phyloP scores from a whole-genome alignment of 2,888 invertebrate species.

The Cerastis rubricosa region DNA sequence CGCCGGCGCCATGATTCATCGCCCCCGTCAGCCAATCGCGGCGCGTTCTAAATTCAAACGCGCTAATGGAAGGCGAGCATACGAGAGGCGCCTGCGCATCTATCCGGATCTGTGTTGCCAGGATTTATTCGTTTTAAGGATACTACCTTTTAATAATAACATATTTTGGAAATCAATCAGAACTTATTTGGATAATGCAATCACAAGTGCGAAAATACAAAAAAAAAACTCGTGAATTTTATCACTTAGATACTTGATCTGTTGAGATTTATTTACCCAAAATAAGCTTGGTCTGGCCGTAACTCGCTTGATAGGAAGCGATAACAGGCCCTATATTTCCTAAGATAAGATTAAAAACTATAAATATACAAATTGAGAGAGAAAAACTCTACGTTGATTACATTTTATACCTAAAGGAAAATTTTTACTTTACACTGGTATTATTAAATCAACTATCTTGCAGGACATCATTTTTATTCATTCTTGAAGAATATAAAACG shows the following conservation, averaged over 20 bases:
- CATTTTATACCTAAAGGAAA: neutral
- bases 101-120: slow-evolving; percentile 77
- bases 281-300: neutral
- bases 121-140: slow-evolving; percentile 35
- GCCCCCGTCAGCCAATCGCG: slow-evolving; percentile 78
- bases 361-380: neutral
- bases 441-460: too few relatives aligned
- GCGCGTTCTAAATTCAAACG: slow-evolving; percentile 86
- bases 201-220: neutral
- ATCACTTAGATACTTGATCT: neutral
- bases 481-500: neutral
- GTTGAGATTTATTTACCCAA: neutral
- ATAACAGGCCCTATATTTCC: neutral
- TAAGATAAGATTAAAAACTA: neutral
- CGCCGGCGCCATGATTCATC: slow-evolving; percentile 86
- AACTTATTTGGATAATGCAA: neutral
- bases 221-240: neutral
- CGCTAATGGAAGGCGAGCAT: slow-evolving; percentile 88
- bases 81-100: slow-evolving; percentile 84
- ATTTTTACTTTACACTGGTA: neutral
- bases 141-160: neutral
- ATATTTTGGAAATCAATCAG: neutral
- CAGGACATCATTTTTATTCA: neutral
- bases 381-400: neutral
- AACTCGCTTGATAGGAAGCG: neutral